These are phyloP conservation scores for Habropoda laboriosa DNA, from an alignment of 1,140 invertebrate species.

Conservation along the genomic window DNA sequence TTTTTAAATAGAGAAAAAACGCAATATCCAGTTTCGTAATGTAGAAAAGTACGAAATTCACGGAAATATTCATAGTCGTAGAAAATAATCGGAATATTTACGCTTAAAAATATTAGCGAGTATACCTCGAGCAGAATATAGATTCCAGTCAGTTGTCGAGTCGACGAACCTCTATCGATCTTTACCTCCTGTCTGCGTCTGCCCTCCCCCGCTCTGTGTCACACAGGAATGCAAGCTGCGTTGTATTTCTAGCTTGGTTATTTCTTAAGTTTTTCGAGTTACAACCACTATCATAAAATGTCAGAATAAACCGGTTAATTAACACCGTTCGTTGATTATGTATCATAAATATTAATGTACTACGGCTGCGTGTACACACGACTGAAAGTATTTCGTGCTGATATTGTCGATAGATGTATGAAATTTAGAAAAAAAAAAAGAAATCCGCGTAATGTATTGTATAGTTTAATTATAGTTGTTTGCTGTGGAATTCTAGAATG, in stretches of 20 bases:
- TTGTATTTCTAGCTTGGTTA: conserved; percentile 39
- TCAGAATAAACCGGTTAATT: conserved; percentile 25
- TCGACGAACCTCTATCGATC: conserved; percentile 74
- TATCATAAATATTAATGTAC: neutral
- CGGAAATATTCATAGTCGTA: neutral
- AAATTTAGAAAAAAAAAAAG: neutral
- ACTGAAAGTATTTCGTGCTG: conserved; percentile 13
- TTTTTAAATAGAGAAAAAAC: neutral
- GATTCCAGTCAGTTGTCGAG: conserved; percentile 61
- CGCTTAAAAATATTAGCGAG: conserved; percentile 25
- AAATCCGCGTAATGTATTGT: neutral
- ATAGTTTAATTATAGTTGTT: neutral
- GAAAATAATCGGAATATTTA: conserved; percentile 19
- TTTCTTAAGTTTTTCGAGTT: conserved; percentile 29
- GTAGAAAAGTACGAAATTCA: too few relatives aligned
- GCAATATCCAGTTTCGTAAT: neutral
- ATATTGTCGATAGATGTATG: neutral
- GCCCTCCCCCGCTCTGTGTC: conserved; percentile 48
- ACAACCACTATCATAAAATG: neutral
- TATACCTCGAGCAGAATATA: conserved; percentile 22
- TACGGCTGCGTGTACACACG: neutral
- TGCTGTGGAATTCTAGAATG: neutral
- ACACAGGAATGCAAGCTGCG: conserved; percentile 48
- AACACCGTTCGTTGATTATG: neutral
- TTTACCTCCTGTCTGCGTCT: conserved; percentile 60